A percentile compares a stretch with the other conserved stretches of the same genome.
Conservation (phyloP, 2,888 invertebrate genomes). For the Hirtodrosophila cameraria region DNA sequence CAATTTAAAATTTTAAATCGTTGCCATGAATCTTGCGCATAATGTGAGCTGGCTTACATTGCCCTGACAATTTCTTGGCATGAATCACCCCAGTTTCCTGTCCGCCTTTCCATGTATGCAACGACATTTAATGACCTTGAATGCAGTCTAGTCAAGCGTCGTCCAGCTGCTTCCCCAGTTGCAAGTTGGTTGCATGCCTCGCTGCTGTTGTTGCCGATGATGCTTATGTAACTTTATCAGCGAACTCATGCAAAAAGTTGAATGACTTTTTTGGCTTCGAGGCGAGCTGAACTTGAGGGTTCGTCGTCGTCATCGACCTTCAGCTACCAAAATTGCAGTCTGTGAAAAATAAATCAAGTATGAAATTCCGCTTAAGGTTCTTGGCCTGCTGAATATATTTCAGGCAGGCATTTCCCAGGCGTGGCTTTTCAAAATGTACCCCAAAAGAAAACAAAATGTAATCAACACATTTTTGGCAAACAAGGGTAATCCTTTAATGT, state of each 20-base stretch:
- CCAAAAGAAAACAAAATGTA: constrained; percentile 15
- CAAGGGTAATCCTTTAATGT: constrained; percentile 58
- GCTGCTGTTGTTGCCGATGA: constrained; percentile 21
- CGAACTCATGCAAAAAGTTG: constrained; percentile 50
- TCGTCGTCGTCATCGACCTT: constrained; percentile 45
- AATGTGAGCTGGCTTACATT: constrained; percentile 52
- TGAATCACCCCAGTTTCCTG: constrained; percentile 48
- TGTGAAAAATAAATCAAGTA: constrained; percentile 55
- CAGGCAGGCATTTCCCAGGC: constrained; percentile 37
- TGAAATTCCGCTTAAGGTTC: constrained; percentile 39
- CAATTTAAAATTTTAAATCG: constrained; percentile 42
- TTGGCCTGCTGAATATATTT: constrained; percentile 12
- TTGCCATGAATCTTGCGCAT: constrained; percentile 9
- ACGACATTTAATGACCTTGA: constrained; percentile 58
- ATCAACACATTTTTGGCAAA: constrained; percentile 21
- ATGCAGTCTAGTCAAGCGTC: constrained; percentile 13
- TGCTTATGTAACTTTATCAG: constrained; percentile 60
- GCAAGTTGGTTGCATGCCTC: constrained; percentile 58
- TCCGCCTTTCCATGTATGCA: constrained; percentile 22
- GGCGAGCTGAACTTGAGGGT: constrained; percentile 56
- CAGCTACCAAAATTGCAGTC: constrained; percentile 15
- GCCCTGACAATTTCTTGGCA: constrained; percentile 19
- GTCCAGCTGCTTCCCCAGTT: constrained; percentile 22
- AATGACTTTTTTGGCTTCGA: constrained; percentile 56
- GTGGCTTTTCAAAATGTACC: constrained; percentile 28